Base-by-base conservation (phyloP, 2,888 invertebrate species). In the Heliconius ismenius region DNA sequence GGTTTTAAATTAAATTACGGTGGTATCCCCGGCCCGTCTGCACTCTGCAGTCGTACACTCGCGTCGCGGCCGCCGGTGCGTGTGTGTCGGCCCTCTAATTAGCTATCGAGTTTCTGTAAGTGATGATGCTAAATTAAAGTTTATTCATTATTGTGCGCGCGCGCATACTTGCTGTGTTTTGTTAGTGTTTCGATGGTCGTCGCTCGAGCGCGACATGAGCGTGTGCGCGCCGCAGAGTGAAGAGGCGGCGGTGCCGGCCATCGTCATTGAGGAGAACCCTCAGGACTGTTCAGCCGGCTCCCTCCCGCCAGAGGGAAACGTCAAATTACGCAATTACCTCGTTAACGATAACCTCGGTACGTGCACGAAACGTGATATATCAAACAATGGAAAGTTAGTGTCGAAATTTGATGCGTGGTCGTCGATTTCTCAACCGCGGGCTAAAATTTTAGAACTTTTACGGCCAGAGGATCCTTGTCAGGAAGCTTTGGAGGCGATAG, bases 401-500 rank as follows among this genome's bases (percentile, higher is more conserved):
- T 83, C 92, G 10, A 89, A 89, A 79, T 93, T 88, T 80, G 92
- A 94, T 76, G 85, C 90, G 76, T 88, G 87, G 79, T 81, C 89
- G 21, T 84, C 85, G 4, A 86, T 92, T 62, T 89, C 92, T 3
- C 91, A 93, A 0, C 90, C 92, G 18, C 87, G 94, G 36, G 86
- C 90, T 15, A 88, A 86, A 80, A 92, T 94, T 76, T 86, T 94
- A 54, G 91, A 91, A 80, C 87, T 94, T 49, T 86, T 94, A 67
- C 84, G 91, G 36, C 91, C 92, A 0, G 91, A 89, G 65, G 92
- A 93, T 74, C 91, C 92, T 0, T 93, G 91, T 0, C 86, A 89
- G 4, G 92, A 92, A 13, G 88, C 91, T 39, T 85, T 94, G 68
- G 92, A 92, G 81, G 93, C 91, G 24, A 93, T 94, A 76, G 92